phyloP scores from a whole-genome alignment of 2,797 vertebrate species.

The Neopelma chrysocephalum region DNA sequence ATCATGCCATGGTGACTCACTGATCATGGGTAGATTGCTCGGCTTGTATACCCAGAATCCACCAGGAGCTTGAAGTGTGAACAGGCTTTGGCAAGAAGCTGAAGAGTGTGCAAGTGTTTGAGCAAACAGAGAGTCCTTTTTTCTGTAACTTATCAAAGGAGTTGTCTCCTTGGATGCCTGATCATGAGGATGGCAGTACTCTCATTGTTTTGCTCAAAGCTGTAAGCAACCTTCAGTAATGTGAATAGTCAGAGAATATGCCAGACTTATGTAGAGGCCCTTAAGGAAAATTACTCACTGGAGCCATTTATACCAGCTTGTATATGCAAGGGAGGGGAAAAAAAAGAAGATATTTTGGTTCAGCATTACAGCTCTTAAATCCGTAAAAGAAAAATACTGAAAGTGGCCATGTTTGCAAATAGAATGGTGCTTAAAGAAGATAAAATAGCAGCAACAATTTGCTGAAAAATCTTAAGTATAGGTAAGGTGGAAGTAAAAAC shows the following conservation, averaged over 20 bases:
- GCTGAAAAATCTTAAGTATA: neutral
- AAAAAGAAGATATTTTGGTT: neutral
- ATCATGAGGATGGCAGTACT: constrained; percentile 36
- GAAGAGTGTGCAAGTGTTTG: neutral
- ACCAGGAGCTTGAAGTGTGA: neutral
- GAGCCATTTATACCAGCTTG: constrained; percentile 37
- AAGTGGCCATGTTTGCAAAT: neutral
- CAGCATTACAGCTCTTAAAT: neutral
- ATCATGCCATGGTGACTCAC: neutral
- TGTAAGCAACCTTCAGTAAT: constrained; percentile 71
- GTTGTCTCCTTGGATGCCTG: constrained; percentile 44
- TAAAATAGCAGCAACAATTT: neutral
- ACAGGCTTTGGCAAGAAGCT: neutral
- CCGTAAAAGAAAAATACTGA: neutral
- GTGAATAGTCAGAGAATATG: constrained; percentile 61
- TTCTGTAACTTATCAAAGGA: neutral
- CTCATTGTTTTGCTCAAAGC: constrained; percentile 60
- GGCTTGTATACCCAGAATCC: neutral
- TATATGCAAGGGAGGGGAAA: neutral
- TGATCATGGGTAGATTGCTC: neutral
- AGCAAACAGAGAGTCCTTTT: constrained; percentile 36
- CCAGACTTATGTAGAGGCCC: constrained; percentile 47
- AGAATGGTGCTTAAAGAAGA: neutral
- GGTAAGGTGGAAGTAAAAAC: neutral
- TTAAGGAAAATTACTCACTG: constrained; percentile 60